These are phyloP conservation scores for Colletes latitarsis DNA, from an alignment of 1,140 invertebrate species.

Conservation along the genomic window DNA sequence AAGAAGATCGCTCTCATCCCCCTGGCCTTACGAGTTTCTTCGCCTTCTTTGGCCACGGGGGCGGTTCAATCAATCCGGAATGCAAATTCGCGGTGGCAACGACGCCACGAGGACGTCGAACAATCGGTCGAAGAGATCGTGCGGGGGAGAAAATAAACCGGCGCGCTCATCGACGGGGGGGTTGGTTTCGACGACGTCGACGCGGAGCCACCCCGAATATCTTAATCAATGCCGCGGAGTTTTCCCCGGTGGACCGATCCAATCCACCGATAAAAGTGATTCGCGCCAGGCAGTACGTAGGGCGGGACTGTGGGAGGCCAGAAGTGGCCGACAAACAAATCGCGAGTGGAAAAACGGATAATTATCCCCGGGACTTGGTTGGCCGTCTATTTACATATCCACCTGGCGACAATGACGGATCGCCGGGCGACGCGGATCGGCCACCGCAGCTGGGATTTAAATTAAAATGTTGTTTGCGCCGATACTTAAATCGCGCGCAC, in stretches of 20 bases:
- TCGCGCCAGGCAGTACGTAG: not conserved
- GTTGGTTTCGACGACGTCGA: constrained; percentile 32
- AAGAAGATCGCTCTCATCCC: not conserved
- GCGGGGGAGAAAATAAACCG: constrained; percentile 37
- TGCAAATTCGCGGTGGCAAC: constrained; percentile 62
- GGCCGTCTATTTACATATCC: constrained; percentile 55
- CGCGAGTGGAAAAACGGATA: constrained; percentile 61
- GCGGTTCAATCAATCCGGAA: constrained; percentile 68
- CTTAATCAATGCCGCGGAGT: constrained; percentile 70
- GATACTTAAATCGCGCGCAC: constrained; percentile 58
- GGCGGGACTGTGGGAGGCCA: constrained; percentile 12
- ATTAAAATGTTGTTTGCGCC: constrained; percentile 67
- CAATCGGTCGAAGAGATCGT: constrained; percentile 41
- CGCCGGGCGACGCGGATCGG: not conserved
- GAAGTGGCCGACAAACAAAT: constrained; percentile 71
- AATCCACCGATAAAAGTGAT: constrained; percentile 50
- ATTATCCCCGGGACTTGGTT: constrained; percentile 61
- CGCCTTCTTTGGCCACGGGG: constrained; percentile 47
- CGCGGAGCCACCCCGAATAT: constrained; percentile 52
- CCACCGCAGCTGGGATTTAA: constrained; percentile 38
- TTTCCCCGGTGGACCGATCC: constrained; percentile 24
- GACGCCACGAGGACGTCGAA: constrained; percentile 54
- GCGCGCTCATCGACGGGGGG: constrained; percentile 24
- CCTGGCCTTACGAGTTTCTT: not conserved
- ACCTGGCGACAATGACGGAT: not conserved